Percentiles rank a stretch among this genome's conserved stretches.
These are phyloP conservation scores for Orthosia gracilis DNA, from an alignment of 2,888 invertebrate genomes.

Conservation along the genomic window DNA sequence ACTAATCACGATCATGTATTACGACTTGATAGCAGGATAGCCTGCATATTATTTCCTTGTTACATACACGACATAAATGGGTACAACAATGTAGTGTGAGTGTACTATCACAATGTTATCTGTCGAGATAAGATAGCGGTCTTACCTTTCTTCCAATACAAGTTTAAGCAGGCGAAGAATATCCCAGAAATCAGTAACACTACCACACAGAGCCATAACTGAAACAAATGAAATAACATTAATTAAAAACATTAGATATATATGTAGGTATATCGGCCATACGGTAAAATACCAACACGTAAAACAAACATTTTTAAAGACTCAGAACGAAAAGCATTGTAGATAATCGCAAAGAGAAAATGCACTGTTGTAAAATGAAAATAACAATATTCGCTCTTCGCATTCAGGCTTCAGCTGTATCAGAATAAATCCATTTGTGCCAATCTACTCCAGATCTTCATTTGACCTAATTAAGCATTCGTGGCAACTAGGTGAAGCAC, in stretches of 20 bases:
- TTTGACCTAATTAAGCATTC: constrained; percentile 40
- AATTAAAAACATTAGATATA: not conserved
- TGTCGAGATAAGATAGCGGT: constrained; percentile 55
- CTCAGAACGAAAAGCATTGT: not conserved
- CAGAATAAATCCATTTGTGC: constrained; percentile 2
- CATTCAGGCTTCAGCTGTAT: not conserved
- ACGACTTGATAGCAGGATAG: constrained; percentile 15
- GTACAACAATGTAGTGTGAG: constrained; percentile 45
- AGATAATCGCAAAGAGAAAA: not conserved
- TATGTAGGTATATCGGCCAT: not conserved
- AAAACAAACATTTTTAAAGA: not conserved
- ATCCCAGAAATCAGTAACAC: constrained; percentile 93
- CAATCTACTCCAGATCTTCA: not conserved
- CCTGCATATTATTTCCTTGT: constrained; percentile 24
- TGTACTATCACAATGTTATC: constrained; percentile 61
- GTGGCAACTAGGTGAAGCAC: not conserved
- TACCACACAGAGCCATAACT: constrained; percentile 93
- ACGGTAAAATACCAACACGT: too few species aligned
- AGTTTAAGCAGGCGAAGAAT: constrained; percentile 93
- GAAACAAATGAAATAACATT: constrained; percentile 73
- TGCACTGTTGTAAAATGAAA: not conserved
- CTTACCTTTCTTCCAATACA: constrained; percentile 94
- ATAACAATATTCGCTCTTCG: constrained; percentile 17
- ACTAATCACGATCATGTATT: constrained; percentile 6
- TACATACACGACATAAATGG: constrained; percentile 18